Evolutionary conservation across 2,888 invertebrate species (phyloP).

Genomic region (Pilophorus perplexus): DNA sequence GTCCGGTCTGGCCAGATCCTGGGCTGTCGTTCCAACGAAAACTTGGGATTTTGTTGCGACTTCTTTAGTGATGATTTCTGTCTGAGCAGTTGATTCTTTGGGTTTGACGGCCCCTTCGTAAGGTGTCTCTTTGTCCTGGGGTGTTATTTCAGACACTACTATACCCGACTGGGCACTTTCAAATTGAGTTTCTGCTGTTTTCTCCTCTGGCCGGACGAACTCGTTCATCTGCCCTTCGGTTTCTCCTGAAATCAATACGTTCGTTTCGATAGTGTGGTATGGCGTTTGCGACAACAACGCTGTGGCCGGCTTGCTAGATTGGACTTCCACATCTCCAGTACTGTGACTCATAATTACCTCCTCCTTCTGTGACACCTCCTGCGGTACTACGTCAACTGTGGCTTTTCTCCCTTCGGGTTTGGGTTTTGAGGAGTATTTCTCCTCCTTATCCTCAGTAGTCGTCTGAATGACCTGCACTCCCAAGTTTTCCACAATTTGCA

Average conservation of each 20-base stretch:
- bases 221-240: slow-evolving; percentile 50
- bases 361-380: slow-evolving; percentile 52
- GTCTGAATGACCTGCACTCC: slow-evolving; percentile 50
- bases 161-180: slow-evolving; percentile 51
- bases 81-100: slow-evolving; percentile 50
- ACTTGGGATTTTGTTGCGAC: slow-evolving; percentile 56
- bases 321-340: slow-evolving; percentile 36
- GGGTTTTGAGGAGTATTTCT: slow-evolving; percentile 48
- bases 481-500: slow-evolving; percentile 49
- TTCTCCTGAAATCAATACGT: slow-evolving; percentile 46
- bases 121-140: slow-evolving; percentile 53
- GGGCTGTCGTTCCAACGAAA: slow-evolving; percentile 52
- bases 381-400: slow-evolving; percentile 55
- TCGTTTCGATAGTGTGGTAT: slow-evolving; percentile 46
- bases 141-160: slow-evolving; percentile 53
- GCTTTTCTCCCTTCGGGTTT: slow-evolving; percentile 56
- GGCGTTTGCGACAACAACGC: slow-evolving; percentile 46
- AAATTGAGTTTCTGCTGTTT: slow-evolving; percentile 52
- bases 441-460: slow-evolving; percentile 49
- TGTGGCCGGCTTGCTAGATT: slow-evolving; percentile 6
- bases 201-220: slow-evolving; percentile 51
- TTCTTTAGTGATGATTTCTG: slow-evolving; percentile 53
- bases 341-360: slow-evolving; percentile 52
- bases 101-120: slow-evolving; percentile 50
- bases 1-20: slow-evolving; percentile 50